These are phyloP conservation scores for Limnephilus rhombicus DNA, from an alignment of 2,888 invertebrate genomes.

Conservation along the genomic window DNA sequence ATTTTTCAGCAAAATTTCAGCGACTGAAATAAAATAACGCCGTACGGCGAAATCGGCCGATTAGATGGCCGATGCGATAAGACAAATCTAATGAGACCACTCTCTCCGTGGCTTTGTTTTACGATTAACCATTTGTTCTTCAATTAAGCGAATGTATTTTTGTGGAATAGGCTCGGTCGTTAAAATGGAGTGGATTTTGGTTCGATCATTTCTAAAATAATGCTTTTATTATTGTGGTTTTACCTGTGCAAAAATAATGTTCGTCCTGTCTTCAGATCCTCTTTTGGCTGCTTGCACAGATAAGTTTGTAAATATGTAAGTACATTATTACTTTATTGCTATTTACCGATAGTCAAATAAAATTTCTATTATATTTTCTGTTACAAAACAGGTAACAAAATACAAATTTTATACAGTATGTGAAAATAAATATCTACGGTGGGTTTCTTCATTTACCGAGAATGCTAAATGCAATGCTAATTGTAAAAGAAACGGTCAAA, in stretches of 20 bases:
- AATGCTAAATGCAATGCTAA: no score
- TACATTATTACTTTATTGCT: neutral
- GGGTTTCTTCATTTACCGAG: no score
- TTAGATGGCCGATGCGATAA: slow-evolving; percentile 8
- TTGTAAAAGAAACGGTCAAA: no score
- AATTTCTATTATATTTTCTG: no score
- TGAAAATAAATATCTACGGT: no score
- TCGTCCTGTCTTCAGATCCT: neutral
- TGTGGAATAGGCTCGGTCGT: neutral
- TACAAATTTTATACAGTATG: no score
- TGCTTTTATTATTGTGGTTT: neutral
- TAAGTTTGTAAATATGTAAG: neutral
- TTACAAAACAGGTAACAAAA: no score
- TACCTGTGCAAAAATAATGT: neutral
- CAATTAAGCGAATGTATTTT: neutral
- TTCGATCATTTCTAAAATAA: neutral
- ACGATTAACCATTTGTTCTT: neutral
- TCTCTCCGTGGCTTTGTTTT: neutral
- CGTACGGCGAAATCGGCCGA: slow-evolving; percentile 13
- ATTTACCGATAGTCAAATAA: no score
- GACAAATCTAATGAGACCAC: neutral
- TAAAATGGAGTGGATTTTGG: neutral
- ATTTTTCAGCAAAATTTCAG: slow-evolving; percentile 5
- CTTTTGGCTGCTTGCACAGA: neutral
- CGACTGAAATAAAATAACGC: slow-evolving; percentile 27